Conservation (phyloP, 1,140 invertebrate species). For the Drosophila bocqueti region DNA sequence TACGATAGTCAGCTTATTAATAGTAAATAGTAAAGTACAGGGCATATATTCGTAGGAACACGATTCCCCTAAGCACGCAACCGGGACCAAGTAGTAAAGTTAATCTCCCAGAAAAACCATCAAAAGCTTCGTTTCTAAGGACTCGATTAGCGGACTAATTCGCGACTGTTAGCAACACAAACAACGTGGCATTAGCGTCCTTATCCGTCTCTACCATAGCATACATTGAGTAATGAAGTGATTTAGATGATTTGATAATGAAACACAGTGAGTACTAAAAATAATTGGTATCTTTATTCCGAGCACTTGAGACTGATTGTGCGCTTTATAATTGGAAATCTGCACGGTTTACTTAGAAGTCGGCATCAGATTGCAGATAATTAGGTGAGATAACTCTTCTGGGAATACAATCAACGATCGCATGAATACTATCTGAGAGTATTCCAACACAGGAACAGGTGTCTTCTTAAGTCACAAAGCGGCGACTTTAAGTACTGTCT, state of each 20-base stretch:
- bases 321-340: slow-evolving; percentile 37
- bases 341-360: slow-evolving; percentile 22
- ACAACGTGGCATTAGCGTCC: neutral
- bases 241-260: slow-evolving; percentile 18
- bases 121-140: neutral
- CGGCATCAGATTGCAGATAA: slow-evolving; percentile 8
- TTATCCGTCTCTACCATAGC: neutral
- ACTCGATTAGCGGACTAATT: neutral
- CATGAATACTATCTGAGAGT: slow-evolving; percentile 9
- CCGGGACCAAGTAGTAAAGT: neutral
- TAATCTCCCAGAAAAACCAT: neutral
- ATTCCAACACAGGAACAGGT: slow-evolving; percentile 25
- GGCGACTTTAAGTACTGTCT: slow-evolving; percentile 31
- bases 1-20: neutral
- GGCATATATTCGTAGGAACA: neutral
- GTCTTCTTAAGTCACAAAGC: slow-evolving; percentile 13
- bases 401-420: slow-evolving; percentile 34
- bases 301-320: slow-evolving; percentile 35
- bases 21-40: neutral
- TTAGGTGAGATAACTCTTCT: slow-evolving; percentile 10
- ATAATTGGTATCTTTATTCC: slow-evolving; percentile 35
- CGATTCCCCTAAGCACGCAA: neutral
- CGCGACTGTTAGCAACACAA: neutral
- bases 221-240: slow-evolving; percentile 12
- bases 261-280: slow-evolving; percentile 13